Evolutionary conservation across 2,888 invertebrate genomes (phyloP).

Genomic region (Maniola hyperantus): DNA sequence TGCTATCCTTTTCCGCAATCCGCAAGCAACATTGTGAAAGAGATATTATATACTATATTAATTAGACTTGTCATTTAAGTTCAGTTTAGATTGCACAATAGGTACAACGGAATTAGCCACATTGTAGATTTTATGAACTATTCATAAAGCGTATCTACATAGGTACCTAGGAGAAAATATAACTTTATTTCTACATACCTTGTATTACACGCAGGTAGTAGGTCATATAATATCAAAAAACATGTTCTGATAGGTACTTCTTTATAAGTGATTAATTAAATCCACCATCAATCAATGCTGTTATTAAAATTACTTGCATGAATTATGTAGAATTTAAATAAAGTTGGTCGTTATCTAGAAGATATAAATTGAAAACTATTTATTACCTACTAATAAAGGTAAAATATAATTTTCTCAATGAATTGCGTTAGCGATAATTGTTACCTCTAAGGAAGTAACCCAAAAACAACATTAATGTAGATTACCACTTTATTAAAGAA

Average conservation of each 20-base stretch:
- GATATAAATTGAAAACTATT: not conserved
- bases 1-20: no score
- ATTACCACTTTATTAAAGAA: no score
- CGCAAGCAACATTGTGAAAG: no score
- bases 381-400: conserved; percentile 2
- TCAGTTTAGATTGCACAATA: no score
- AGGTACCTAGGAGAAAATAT: not conserved
- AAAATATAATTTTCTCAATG: not conserved
- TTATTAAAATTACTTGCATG: conserved; percentile 21
- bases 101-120: no score
- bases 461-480: no score
- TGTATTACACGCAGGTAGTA: not conserved
- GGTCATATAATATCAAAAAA: conserved; percentile 11
- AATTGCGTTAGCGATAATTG: no score
- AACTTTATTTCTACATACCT: not conserved
- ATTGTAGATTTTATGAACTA: not conserved
- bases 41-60: no score
- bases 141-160: no score
- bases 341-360: not conserved
- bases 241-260: conserved; percentile 11
- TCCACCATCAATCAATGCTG: conserved; percentile 20
- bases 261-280: conserved; percentile 19
- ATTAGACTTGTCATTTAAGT: no score
- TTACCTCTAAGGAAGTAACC: no score
- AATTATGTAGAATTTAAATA: conserved; percentile 4